Evolutionary conservation across 2,888 invertebrate genomes (phyloP).

Genomic region (Macrosoma leucophasiata): DNA sequence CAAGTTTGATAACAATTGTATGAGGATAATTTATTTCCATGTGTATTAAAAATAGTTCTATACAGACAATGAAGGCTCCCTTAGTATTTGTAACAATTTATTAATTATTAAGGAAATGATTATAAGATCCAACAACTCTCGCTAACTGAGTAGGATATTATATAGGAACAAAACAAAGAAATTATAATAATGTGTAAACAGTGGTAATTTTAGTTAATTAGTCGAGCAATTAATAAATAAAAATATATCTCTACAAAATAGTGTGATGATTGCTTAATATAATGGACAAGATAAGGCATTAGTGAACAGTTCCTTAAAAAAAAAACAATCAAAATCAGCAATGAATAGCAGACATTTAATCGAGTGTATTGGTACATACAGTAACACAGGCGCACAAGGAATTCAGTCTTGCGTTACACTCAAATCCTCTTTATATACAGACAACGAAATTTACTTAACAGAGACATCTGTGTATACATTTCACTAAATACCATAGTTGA

Average conservation of each 20-base stretch:
- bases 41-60: too few relatives aligned
- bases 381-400: conserved; percentile 42
- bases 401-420: conserved; percentile 63
- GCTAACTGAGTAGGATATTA: conserved; percentile 32
- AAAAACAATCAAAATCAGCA: conserved; percentile 8
- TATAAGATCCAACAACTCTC: conserved; percentile 14
- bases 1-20: conserved; percentile 16
- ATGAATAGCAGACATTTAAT: conserved; percentile 5
- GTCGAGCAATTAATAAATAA: conserved; percentile 62
- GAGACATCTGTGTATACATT: conserved; percentile 50
- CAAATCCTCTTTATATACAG: conserved; percentile 60
- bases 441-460: conserved; percentile 47
- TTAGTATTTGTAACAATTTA: too few relatives aligned
- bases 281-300: conserved; percentile 69
- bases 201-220: conserved; percentile 46
- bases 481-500: conserved; percentile 71
- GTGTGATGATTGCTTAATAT: conserved; percentile 63
- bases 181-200: conserved; percentile 34
- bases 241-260: conserved; percentile 53
- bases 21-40: too few relatives aligned
- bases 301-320: conserved; percentile 44
- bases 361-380: conserved; percentile 21
- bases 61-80: too few relatives aligned
- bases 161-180: conserved; percentile 52
- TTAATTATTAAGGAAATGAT: conserved; percentile 14